Conservation (phyloP, 1,140 invertebrate genomes). For the Dinoponera quadriceps region DNA sequence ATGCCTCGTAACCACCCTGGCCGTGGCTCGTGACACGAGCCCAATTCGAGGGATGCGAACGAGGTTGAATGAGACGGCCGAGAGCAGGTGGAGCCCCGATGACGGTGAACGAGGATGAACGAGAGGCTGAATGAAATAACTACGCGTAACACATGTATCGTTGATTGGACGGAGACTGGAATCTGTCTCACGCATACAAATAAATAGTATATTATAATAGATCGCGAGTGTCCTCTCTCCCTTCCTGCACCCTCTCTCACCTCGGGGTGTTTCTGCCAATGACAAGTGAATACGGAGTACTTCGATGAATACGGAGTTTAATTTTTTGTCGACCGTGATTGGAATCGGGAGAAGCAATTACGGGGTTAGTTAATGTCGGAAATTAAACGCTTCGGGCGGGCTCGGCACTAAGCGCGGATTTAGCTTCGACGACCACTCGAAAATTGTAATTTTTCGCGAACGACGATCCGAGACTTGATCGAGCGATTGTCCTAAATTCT, state of each 20-base stretch:
- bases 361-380: conserved; percentile 36
- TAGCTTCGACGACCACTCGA: conserved; percentile 3
- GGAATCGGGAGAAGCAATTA: conserved; percentile 41
- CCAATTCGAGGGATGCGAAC: conserved; percentile 33
- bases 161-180: conserved; percentile 66
- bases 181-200: background rate
- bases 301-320: background rate
- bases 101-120: conserved; percentile 26
- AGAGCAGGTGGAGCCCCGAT: conserved; percentile 10
- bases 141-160: conserved; percentile 69
- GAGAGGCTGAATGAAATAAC: conserved; percentile 61
- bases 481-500: background rate
- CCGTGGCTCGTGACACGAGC: conserved; percentile 23
- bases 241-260: background rate
- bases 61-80: conserved; percentile 37
- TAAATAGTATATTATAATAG: conserved; percentile 36
- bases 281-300: too few species aligned
- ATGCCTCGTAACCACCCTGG: conserved; percentile 9
- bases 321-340: conserved; percentile 33
- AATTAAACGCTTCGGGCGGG: conserved; percentile 17
- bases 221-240: background rate
- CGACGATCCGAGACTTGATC: background rate
- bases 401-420: background rate
- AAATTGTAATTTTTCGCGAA: conserved; percentile 1
- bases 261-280: conserved; percentile 31